Base-by-base conservation (phyloP, 2,888 invertebrate genomes). In the Himalopsyche anomala region DNA sequence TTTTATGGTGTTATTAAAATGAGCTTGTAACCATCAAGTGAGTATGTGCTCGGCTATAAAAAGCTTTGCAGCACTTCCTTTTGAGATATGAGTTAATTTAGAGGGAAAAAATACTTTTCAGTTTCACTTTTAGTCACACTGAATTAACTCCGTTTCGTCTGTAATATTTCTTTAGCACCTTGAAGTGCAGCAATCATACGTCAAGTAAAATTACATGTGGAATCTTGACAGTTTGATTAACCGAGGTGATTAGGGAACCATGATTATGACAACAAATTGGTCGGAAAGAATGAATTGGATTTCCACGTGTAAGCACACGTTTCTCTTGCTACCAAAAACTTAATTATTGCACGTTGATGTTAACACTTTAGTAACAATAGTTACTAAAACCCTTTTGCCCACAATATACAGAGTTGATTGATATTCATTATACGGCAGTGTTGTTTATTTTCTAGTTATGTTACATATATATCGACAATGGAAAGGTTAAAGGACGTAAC, bases 71-170 rank as follows among this genome's bases (percentile, higher is more conserved):
- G 36, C 28, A 19, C 42, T 84, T 84, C 80, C 80, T 84, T 56
- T 82, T 40, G 40, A 82, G 56, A 38, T 55, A 74, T 36, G 36
- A 74, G 74, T 74, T 74, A 74, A 12, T 74, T 74, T 36, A 38
- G 15, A 74, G 38, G 19, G 36, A 55, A 82, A 82, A 82, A 56
- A 55, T 45, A 56, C 12, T 28, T n/a, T 74, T 55, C 82, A 40
- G 38, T 82, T 82, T 82, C 82, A 82, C 82, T 82, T 82, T 82
- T 82, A 82, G 82, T 82, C 82, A 82, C 82, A 19, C 56, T 28
- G 56, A 56, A 82, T 82, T 82, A 82, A 82, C 55, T 55, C 11
- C 6, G 80, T 28, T 45, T 80, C 80, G 36, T 80, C 80, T 80
- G 45, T 80, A 9, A 80, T 80, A 51, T 45, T n/a, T 19, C 51